Base-by-base conservation (phyloP, 2,888 invertebrate species). In the Therioaphis trifolii region DNA sequence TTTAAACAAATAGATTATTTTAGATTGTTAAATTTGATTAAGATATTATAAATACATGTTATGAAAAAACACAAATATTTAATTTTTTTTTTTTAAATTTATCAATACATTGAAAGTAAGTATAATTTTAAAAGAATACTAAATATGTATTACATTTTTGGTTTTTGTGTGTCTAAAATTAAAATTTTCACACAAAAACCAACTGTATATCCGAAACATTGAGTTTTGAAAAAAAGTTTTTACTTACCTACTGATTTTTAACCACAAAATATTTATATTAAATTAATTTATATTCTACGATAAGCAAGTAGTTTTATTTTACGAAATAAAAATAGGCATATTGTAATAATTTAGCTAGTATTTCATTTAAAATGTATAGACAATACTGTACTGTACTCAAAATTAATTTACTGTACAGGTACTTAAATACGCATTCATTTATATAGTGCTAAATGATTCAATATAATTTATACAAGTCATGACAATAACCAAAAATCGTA, bases 141-240 rank as follows among this genome's bases (percentile, higher is more conserved):
- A 63, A 63, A 4, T 35, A 35, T 63, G 18, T 5, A 27, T n/a
- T 76, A 76, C 61, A 63, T 7, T 12, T 27, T 43, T 24, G 24
- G 66, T 66, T 40, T 77, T 78, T 35, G 66, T 7, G 66, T 78
- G 66, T 68, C 77, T 78, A 68, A n/a, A 76, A 11, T 63, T n/a
- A 77, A 78, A 68, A 78, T 68, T 35, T 78, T 78, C 77, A 78
- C 77, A 78, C 77, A 63, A 68, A 77, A 78, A 66, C 66, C 24
- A 24, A 68, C 12, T 12, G 3, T 52, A n/a, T 12, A 14, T 72
- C 52, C 72, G 14, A 52, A 40, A 52, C 49, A 14, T 29, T n/a
- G 11, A 21, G 18, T 68, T 68, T 21, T 68, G 40, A 68, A 43
- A 35, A 35, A 35, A 35, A 35, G 35, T 35, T 35, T n/a, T 35